These are phyloP conservation scores for Acrocephalus scirpaceus DNA, from an alignment of 2,797 vertebrate genomes.

Conservation along the genomic window DNA sequence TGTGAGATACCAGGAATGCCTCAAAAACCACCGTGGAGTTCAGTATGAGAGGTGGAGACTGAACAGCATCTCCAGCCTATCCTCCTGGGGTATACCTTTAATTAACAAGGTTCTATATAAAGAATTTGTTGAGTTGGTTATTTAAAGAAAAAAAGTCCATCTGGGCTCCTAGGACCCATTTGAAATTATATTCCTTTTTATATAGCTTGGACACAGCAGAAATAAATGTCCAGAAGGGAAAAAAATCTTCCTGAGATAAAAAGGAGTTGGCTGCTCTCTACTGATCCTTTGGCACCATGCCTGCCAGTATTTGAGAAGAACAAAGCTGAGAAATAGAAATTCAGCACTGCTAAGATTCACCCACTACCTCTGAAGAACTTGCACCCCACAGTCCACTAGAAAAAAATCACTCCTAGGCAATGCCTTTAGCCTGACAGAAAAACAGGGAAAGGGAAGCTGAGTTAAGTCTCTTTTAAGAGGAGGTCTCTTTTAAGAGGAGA, in stretches of 20 bases:
- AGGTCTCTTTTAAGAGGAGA: background rate
- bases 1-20: conserved; percentile 3
- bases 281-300: conserved; percentile 5
- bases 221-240: conserved; percentile 14
- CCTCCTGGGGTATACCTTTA: background rate
- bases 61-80: background rate
- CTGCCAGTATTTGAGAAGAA: background rate
- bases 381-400: background rate
- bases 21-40: background rate
- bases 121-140: conserved; percentile 15
- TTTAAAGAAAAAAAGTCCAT: conserved; percentile 14
- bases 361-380: background rate
- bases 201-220: background rate
- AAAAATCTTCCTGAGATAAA: conserved; percentile 12
- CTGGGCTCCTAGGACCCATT: background rate
- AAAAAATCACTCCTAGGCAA: background rate
- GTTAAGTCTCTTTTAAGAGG: background rate
- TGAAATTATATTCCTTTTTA: conserved; percentile 11
- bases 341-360: background rate
- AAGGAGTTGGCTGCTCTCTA: background rate
- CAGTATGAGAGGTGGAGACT: background rate
- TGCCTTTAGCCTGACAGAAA: background rate
- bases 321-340: background rate
- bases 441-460: background rate
- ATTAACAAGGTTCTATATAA: conserved; percentile 42